A percentile compares a stretch with the other conserved stretches of the same genome.
phyloP scores from a whole-genome alignment of 2,113 vertebrate genomes.

The Rhinoptilus africanus region DNA sequence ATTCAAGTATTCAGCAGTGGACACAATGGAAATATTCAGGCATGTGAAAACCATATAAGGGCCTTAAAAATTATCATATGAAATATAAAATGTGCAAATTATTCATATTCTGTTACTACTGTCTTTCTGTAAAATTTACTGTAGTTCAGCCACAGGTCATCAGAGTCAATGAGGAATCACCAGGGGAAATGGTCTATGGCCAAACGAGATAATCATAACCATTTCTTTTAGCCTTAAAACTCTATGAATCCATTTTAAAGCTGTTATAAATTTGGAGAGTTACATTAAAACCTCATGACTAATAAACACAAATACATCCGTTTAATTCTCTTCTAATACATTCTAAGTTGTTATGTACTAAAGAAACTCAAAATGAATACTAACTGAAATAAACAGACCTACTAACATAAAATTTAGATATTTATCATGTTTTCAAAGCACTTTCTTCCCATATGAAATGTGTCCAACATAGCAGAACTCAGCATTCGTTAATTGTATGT shows the following conservation, averaged over 20 bases:
- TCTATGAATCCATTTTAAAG: slow-evolving; percentile 3
- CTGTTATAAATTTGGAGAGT: slow-evolving; percentile 25
- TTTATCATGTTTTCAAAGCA: slow-evolving; percentile 36
- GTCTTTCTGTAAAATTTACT: slow-evolving; percentile 11
- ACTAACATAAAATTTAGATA: slow-evolving; percentile 40
- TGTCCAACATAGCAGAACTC: slow-evolving; percentile 15
- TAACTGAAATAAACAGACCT: slow-evolving; percentile 54
- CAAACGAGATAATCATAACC: slow-evolving; percentile 36
- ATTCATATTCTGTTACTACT: neutral
- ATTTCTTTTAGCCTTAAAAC: slow-evolving; percentile 49
- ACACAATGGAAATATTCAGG: neutral
- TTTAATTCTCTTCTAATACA: slow-evolving; percentile 53
- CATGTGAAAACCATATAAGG: neutral
- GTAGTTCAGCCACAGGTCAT: slow-evolving; percentile 18
- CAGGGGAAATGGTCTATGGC: slow-evolving; percentile 1
- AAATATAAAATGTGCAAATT: neutral
- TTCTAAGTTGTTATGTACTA: slow-evolving; percentile 43
- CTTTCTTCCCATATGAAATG: neutral
- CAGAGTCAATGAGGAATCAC: slow-evolving; percentile 31
- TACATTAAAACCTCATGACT: slow-evolving; percentile 5
- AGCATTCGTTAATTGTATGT: slow-evolving; percentile 10
- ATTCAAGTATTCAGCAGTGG: neutral
- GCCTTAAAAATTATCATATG: neutral
- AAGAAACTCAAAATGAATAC: slow-evolving; percentile 47
- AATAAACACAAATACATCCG: slow-evolving; percentile 37